phyloP scores from a whole-genome alignment of 2,113 vertebrate species.

The Rallus limicola region DNA sequence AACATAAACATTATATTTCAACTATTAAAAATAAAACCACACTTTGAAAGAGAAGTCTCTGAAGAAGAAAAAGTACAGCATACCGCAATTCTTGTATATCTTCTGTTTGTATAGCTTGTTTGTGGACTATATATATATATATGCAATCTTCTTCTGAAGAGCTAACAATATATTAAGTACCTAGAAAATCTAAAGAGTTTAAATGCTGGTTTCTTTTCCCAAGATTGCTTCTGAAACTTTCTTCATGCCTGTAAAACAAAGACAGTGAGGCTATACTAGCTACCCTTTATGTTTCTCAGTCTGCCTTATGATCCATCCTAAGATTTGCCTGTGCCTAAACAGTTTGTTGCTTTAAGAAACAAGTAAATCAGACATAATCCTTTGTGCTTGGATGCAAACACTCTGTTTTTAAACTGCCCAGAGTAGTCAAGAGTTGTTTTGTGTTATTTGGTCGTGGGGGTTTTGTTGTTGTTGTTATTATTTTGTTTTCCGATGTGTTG shows the following conservation, averaged over 20 bases:
- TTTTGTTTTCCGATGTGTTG: background rate
- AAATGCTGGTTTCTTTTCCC: background rate
- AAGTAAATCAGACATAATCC: background rate
- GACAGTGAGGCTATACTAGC: background rate
- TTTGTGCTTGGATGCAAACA: background rate
- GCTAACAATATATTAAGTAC: background rate
- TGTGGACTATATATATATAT: background rate
- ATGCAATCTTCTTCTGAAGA: background rate
- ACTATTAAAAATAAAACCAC: background rate
- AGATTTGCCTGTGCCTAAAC: background rate
- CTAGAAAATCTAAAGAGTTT: background rate
- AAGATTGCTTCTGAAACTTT: background rate
- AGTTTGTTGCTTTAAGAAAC: background rate
- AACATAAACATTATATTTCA: background rate
- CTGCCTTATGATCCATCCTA: background rate
- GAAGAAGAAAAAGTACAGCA: background rate
- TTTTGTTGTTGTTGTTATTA: background rate
- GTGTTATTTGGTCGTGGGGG: background rate
- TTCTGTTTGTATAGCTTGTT: background rate
- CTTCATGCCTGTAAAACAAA: background rate
- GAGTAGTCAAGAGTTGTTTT: background rate
- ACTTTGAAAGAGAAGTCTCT: background rate
- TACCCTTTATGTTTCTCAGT: background rate
- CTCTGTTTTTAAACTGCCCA: background rate
- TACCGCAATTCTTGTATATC: background rate